A percentile compares a stretch with the other conserved stretches of the same genome.
Conservation (phyloP, 2,113 vertebrate genomes). For the Tragelaphus scriptus region DNA sequence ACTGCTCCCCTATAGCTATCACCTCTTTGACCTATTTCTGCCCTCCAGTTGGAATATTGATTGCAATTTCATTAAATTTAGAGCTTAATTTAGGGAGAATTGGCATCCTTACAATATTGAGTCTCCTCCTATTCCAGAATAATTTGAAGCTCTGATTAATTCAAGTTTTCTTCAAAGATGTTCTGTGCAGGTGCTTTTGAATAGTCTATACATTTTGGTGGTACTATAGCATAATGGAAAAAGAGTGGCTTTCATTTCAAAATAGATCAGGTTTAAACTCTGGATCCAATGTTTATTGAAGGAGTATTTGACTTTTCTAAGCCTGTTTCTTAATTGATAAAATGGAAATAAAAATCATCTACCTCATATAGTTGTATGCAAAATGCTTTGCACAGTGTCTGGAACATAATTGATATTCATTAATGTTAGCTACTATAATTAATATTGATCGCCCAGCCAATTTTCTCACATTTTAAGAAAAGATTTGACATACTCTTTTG, state of each 20-base stretch:
- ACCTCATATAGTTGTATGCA: neutral
- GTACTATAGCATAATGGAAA: neutral
- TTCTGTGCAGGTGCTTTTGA: conserved; percentile 46
- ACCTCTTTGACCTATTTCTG: conserved; percentile 64
- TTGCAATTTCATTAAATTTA: conserved; percentile 74
- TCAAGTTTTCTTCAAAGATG: conserved; percentile 59
- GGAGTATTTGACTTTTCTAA: neutral
- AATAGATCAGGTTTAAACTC: conserved; percentile 32
- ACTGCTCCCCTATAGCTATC: conserved; percentile 44
- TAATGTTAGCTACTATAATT: conserved; percentile 60
- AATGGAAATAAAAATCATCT: conserved; percentile 46
- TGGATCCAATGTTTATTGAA: neutral
- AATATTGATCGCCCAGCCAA: conserved; percentile 55
- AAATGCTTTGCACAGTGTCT: conserved; percentile 17
- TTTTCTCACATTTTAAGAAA: conserved; percentile 51
- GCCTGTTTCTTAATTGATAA: conserved; percentile 25
- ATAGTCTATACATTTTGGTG: conserved; percentile 18
- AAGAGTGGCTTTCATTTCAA: conserved; percentile 9
- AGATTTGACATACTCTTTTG: neutral
- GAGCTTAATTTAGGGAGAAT: conserved; percentile 72
- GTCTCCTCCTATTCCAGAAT: conserved; percentile 59
- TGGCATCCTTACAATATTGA: conserved; percentile 71
- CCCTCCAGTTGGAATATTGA: conserved; percentile 72
- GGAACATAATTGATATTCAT: conserved; percentile 56
- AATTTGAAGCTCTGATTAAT: conserved; percentile 69